phyloP scores from a whole-genome alignment of 2,113 vertebrate species.

The Pedionomus torquatus region DNA sequence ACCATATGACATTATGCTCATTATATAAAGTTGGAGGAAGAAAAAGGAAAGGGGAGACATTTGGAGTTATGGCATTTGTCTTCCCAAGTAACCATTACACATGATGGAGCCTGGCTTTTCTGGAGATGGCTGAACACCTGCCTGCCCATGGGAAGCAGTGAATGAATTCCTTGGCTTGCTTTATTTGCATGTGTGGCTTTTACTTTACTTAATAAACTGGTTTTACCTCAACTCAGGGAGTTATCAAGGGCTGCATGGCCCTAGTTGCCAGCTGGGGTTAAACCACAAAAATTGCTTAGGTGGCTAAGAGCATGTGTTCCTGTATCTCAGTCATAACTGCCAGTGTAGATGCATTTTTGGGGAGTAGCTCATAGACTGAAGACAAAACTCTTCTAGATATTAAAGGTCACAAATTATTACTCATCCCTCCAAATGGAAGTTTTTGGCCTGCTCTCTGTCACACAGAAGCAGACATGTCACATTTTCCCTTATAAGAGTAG shows the following conservation, averaged over 20 bases:
- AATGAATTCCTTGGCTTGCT: background rate
- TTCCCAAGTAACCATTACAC: background rate
- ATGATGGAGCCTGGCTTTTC: background rate
- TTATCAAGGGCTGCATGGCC: background rate
- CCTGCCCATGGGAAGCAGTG: background rate
- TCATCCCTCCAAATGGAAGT: background rate
- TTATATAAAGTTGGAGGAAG: background rate
- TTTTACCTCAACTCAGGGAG: background rate
- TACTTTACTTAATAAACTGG: background rate
- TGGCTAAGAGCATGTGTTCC: background rate
- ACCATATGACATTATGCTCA: background rate
- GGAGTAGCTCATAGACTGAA: background rate
- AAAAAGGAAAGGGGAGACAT: background rate
- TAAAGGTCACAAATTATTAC: background rate
- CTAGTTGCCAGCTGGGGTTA: background rate
- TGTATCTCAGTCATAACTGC: background rate
- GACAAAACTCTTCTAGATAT: background rate
- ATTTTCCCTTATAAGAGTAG: background rate
- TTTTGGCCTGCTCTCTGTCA: background rate
- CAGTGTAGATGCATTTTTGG: background rate
- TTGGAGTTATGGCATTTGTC: background rate
- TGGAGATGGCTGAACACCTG: background rate
- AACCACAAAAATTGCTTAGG: background rate
- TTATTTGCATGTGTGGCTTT: background rate
- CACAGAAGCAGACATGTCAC: background rate